phyloP scores from a whole-genome alignment of 2,888 invertebrate species.

The Platycnemis pennipes region DNA sequence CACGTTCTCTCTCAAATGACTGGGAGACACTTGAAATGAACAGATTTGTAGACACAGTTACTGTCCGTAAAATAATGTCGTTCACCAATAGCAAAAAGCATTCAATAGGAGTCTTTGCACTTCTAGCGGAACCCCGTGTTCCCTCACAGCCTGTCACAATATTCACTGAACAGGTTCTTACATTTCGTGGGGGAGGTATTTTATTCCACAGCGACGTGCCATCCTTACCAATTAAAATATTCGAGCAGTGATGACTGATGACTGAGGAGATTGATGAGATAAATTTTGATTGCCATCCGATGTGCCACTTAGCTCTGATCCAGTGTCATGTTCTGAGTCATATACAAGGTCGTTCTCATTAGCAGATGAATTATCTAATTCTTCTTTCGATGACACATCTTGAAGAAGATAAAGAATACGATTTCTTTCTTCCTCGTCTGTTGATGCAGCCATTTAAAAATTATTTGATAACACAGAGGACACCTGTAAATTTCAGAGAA shows the following conservation, averaged over 20 bases:
- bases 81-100: not conserved
- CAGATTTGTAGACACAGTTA: no score
- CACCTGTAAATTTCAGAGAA: no score
- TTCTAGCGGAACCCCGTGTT: not conserved
- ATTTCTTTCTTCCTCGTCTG: not conserved
- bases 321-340: not conserved
- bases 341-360: not conserved
- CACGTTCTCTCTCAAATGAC: no score
- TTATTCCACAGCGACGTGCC: no score
- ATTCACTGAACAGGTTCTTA: not conserved
- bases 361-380: not conserved
- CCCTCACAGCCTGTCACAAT: not conserved
- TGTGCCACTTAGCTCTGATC: not conserved
- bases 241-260: not conserved
- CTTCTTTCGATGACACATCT: not conserved
- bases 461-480: no score
- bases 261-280: not conserved
- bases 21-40: no score
- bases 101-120: not conserved
- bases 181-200: not conserved
- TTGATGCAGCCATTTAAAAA: no score
- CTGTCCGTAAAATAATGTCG: not conserved
- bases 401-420: not conserved
- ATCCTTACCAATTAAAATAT: no score
- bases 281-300: not conserved